Evolutionary conservation across 2,888 invertebrate species (phyloP), one percentile per base, ranked within the genome.

Genomic region (Heliconius sara): DNA sequence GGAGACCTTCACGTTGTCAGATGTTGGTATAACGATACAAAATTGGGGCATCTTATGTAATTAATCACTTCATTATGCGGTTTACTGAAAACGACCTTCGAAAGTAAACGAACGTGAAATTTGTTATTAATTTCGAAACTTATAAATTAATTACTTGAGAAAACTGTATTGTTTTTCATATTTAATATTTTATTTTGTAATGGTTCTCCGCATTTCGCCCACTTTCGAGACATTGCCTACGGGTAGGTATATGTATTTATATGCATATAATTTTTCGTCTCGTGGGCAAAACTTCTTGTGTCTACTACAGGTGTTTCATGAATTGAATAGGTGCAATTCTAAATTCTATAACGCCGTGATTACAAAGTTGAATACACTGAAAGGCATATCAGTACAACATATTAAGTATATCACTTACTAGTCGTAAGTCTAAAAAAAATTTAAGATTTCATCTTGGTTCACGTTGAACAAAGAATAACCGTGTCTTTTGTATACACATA

Each of bases 81-180:
- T 39, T 76, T 60, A 60, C 43, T 68, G 34, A 25, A 76, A 76
- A 76, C 57, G 30, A 27, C 16, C 76, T 76, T 67, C 57, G 34
- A 76, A 57, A 68, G 25, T 65, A 68, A 76, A 76, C 39, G n/a
- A 76, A 68, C 76, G 16, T 68, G 57, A 68, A 76, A 57, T 34
- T 76, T 76, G 68, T 25, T 34, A 68, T 68, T 25, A 68, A 76
- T 76, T 39, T 25, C 25, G 22, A 25, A 67, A 16, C 68, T 52
- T 57, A n/a, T 27, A 39, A 39, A n/a, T 39, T 25, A 39, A n/a
- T 39, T 25, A 13, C 57, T 34, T 43, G 6, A 7, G 68, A 16
- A 25, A 39, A 39, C 10, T 39, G 12, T 68, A 10, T 2, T 3
- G 19, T 34, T 34, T 22, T 67, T 34, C 19, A 67, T 34, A 34